A percentile compares a stretch with the other conserved stretches of the same genome.
Evolutionary conservation across 2,797 vertebrate genomes (phyloP).

Genomic region (Lerista edwardsae): DNA sequence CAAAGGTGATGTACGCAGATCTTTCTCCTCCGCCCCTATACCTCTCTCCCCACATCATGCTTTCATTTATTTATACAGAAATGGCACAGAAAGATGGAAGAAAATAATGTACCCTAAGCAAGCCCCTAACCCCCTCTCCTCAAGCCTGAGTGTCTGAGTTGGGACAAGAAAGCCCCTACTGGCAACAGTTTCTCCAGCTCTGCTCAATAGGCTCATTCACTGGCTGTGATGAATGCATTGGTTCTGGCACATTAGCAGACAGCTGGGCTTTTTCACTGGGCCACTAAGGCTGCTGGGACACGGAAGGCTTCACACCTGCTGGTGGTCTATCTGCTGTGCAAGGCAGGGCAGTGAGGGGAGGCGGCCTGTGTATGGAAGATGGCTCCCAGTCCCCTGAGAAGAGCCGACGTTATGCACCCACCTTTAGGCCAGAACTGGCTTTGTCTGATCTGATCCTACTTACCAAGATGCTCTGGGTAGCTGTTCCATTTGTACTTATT

Average conservation of each 20-base stretch:
- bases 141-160: not conserved
- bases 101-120: constrained; percentile 10
- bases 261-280: constrained; percentile 68
- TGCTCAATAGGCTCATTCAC: constrained; percentile 64
- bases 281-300: constrained; percentile 39
- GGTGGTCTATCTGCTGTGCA: constrained; percentile 17
- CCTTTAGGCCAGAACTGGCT: not conserved
- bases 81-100: constrained; percentile 18
- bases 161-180: constrained; percentile 20
- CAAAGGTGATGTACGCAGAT: constrained; percentile 7
- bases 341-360: not conserved
- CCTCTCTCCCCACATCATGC: not conserved
- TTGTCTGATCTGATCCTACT: not conserved
- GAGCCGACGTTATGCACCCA: not conserved
- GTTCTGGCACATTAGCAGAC: constrained; percentile 69
- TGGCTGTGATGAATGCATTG: constrained; percentile 68
- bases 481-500: not conserved
- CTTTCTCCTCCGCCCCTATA: not conserved
- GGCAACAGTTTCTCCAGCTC: constrained; percentile 44
- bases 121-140: not conserved
- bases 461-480: not conserved
- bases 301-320: constrained; percentile 69
- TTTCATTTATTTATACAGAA: constrained; percentile 26
- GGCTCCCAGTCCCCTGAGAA: not conserved
- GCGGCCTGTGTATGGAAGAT: accelerated